phyloP scores from a whole-genome alignment of 1,140 invertebrate species.

The Drosophila arawakana region DNA sequence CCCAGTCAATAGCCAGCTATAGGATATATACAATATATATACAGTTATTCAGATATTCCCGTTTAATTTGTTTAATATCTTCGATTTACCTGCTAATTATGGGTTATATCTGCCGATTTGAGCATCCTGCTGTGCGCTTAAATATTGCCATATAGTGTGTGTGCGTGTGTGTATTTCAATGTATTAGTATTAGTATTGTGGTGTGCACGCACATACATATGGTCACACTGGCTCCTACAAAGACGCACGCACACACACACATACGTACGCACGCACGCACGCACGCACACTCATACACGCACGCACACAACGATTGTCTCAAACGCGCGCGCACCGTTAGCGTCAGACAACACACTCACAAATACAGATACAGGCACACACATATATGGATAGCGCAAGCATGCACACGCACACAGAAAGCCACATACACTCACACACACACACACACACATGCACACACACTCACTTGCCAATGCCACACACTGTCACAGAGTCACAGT shows the following conservation, averaged over 20 bases:
- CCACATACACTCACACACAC: constrained; percentile 42
- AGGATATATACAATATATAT: constrained; percentile 1
- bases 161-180: constrained; percentile 36
- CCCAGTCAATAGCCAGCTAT: constrained; percentile 15
- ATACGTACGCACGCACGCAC: background rate
- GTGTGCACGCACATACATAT: constrained; percentile 55
- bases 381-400: background rate
- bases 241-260: background rate
- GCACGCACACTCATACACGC: constrained; percentile 4
- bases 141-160: constrained; percentile 42
- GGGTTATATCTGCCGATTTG: constrained; percentile 34
- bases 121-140: constrained; percentile 39
- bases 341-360: constrained; percentile 61
- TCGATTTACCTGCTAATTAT: constrained; percentile 60
- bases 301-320: constrained; percentile 27
- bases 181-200: constrained; percentile 58
- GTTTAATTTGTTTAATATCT: constrained; percentile 27
- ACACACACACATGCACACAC: constrained; percentile 30
- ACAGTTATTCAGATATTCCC: background rate
- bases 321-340: constrained; percentile 72
- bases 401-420: constrained; percentile 33
- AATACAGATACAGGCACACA: background rate
- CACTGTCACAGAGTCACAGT: constrained; percentile 28
- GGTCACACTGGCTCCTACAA: constrained; percentile 50
- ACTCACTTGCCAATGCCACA: constrained; percentile 20